A percentile compares a stretch with the other conserved stretches of the same genome.
phyloP scores from a whole-genome alignment of 1,140 invertebrate species.

The Cydia amplana region DNA sequence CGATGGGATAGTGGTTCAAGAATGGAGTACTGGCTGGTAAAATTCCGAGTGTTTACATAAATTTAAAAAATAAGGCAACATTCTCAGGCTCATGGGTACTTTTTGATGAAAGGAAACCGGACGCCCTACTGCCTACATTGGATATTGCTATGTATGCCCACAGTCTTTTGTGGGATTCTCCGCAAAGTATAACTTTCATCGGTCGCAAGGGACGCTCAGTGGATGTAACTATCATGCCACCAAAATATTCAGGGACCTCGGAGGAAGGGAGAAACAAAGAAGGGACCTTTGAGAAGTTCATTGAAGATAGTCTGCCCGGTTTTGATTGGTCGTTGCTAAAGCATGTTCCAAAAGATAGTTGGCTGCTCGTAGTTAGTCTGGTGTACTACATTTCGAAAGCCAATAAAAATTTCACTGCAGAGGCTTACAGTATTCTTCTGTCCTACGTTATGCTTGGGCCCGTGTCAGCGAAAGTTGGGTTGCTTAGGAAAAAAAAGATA shows the following conservation, averaged over 20 bases:
- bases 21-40: slow-evolving; percentile 36
- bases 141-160: slow-evolving; percentile 43
- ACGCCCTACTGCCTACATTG: slow-evolving; percentile 43
- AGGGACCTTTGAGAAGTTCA: slow-evolving; percentile 39
- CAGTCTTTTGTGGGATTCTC: slow-evolving; percentile 36
- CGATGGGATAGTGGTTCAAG: slow-evolving; percentile 39
- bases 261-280: not conserved
- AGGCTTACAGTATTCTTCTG: slow-evolving; percentile 42
- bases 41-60: slow-evolving; percentile 43
- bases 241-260: slow-evolving; percentile 29
- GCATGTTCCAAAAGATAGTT: slow-evolving; percentile 34
- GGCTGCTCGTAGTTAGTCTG: slow-evolving; percentile 42
- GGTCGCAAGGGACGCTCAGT: slow-evolving; percentile 30
- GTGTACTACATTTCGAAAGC: slow-evolving; percentile 40
- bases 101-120: slow-evolving; percentile 36
- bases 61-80: slow-evolving; percentile 38
- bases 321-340: slow-evolving; percentile 36
- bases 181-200: slow-evolving; percentile 39
- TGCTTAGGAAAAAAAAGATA: slow-evolving; percentile 37
- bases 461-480: slow-evolving; percentile 37
- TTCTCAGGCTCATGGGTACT: slow-evolving; percentile 45
- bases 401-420: slow-evolving; percentile 36
- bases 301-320: slow-evolving; percentile 36
- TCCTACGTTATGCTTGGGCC: slow-evolving; percentile 46
- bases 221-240: not conserved